Evolutionary conservation across 2,888 invertebrate genomes (phyloP).

Genomic region (Pammene fasciana): DNA sequence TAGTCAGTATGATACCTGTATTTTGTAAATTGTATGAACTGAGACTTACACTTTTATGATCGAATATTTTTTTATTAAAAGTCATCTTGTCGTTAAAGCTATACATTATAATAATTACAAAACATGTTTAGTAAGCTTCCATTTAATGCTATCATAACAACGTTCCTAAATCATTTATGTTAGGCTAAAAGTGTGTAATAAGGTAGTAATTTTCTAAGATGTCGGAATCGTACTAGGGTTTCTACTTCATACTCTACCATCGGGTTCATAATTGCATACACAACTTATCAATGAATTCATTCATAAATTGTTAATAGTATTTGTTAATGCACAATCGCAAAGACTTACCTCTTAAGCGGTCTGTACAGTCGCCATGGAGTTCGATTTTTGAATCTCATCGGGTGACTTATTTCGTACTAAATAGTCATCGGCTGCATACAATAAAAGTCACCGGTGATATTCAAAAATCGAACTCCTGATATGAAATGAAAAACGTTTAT

Average conservation of each 20-base stretch:
- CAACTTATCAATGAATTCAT: no score
- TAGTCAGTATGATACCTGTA: constrained; percentile 9
- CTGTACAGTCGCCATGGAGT: background rate
- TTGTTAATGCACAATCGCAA: constrained; percentile 9
- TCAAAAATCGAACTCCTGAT: no score
- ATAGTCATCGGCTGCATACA: no score
- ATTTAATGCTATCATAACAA: background rate
- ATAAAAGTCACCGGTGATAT: no score
- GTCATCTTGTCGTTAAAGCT: constrained; percentile 22
- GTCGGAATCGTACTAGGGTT: no score
- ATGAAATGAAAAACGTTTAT: no score
- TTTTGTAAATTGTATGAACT: constrained; percentile 12
- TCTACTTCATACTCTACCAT: no score
- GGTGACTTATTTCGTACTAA: no score
- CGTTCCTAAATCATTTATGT: constrained; percentile 10
- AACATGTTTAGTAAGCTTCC: constrained; percentile 14
- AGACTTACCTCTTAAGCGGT: constrained; percentile 1
- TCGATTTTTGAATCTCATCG: no score
- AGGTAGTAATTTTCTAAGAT: no score
- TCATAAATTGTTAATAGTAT: no score
- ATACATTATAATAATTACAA: constrained; percentile 8
- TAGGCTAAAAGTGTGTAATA: background rate
- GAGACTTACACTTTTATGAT: background rate
- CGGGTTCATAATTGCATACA: no score
- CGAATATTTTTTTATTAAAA: constrained; percentile 4